Evolutionary conservation across 2,113 vertebrate genomes (phyloP).

Genomic region (Turnix velox): DNA sequence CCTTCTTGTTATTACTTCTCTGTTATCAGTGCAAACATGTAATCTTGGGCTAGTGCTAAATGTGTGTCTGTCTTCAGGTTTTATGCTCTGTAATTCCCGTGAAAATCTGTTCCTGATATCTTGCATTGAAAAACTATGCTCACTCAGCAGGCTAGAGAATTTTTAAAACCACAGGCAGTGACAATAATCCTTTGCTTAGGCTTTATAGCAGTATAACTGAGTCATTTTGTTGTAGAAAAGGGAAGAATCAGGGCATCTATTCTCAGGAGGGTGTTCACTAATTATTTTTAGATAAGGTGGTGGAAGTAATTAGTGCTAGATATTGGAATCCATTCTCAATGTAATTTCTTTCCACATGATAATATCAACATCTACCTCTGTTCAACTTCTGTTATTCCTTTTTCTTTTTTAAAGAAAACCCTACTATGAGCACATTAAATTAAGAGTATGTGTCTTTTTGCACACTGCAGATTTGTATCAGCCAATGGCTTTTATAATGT

Average conservation of each 20-base stretch:
- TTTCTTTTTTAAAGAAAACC: not conserved
- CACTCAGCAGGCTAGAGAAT: not conserved
- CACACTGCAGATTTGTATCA: not conserved
- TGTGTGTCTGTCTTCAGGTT: constrained; percentile 9
- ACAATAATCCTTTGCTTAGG: constrained; percentile 5
- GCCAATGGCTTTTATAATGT: not conserved
- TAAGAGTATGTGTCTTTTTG: not conserved
- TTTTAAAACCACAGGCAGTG: constrained; percentile 41
- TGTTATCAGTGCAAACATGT: not conserved
- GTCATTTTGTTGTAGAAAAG: not conserved
- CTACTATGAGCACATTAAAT: not conserved
- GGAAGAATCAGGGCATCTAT: not conserved
- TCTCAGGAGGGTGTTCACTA: not conserved
- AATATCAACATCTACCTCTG: not conserved
- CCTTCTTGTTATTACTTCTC: constrained; percentile 24
- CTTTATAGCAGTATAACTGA: constrained; percentile 4
- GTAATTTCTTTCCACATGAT: not conserved
- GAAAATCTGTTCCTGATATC: constrained; percentile 1
- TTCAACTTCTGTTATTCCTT: not conserved
- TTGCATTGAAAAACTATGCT: not conserved
- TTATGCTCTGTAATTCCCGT: constrained; percentile 18
- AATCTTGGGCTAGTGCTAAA: not conserved
- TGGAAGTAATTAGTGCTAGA: constrained; percentile 6
- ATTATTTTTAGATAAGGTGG: constrained; percentile 38
- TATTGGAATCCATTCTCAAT: not conserved